Percentiles rank a stretch among this genome's conserved stretches.
Conservation (phyloP, 2,888 invertebrate genomes). For the Campoplex nolae region DNA sequence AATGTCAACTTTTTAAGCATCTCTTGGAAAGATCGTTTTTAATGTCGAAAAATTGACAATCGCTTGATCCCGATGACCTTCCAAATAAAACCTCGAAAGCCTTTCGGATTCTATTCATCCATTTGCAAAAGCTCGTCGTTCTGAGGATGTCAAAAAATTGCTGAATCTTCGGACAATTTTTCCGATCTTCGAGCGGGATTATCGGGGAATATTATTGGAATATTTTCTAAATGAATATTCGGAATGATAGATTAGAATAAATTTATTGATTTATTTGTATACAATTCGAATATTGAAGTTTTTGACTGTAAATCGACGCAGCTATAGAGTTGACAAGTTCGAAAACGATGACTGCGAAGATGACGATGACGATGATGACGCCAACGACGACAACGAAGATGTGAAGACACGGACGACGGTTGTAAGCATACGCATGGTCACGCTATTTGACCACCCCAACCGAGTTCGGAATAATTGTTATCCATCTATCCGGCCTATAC, state of each 20-base stretch:
- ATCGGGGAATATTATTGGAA: background rate
- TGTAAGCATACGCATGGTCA: conserved; percentile 79
- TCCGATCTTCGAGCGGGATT: background rate
- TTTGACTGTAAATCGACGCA: background rate
- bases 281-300: background rate
- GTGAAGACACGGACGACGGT: conserved; percentile 66
- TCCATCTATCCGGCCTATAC: conserved; percentile 84
- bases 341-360: conserved; percentile 37
- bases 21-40: background rate
- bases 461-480: conserved; percentile 83
- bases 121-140: background rate
- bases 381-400: conserved; percentile 52
- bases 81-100: background rate
- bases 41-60: too few species aligned
- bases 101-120: background rate
- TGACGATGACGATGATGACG: conserved; percentile 59
- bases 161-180: background rate
- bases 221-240: background rate
- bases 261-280: background rate
- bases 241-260: too few species aligned
- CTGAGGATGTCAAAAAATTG: background rate
- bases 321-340: background rate
- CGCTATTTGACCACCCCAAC: conserved; percentile 84
- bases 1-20: background rate
- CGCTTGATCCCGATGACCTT: background rate